A percentile compares a stretch with the other conserved stretches of the same genome.
Conservation (phyloP, 2,797 vertebrate species). For the Tokudaia muenninki region DNA sequence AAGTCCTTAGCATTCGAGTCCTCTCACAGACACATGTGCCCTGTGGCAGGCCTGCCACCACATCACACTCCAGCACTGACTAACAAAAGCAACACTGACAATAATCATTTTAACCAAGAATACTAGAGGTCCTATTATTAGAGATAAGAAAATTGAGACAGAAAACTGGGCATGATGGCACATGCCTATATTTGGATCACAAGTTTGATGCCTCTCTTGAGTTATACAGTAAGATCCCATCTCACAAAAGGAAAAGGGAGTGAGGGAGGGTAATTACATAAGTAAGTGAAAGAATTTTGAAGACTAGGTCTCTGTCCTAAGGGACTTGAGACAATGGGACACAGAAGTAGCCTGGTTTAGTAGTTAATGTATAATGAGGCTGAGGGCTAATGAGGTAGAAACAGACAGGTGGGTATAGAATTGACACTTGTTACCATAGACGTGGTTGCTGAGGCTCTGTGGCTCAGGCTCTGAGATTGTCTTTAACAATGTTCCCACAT, state of each 20-base stretch:
- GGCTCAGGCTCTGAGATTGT: background rate
- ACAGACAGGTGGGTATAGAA: background rate
- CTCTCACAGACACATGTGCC: too few relatives aligned
- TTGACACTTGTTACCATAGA: background rate
- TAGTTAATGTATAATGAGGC: background rate
- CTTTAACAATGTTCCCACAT: background rate
- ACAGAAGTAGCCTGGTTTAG: background rate
- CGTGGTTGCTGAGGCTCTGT: background rate
- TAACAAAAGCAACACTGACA: background rate
- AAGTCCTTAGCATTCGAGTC: background rate
- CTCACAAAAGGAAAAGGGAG: background rate
- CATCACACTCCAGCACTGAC: background rate
- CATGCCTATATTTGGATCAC: background rate
- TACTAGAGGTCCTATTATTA: slow-evolving; percentile 3
- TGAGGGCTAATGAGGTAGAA: background rate
- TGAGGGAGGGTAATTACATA: background rate
- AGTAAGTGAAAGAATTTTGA: background rate
- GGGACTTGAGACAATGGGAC: background rate
- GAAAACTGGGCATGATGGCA: background rate
- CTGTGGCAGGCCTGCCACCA: background rate
- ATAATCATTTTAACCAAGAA: background rate
- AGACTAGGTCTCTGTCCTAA: background rate
- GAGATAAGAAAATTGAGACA: background rate
- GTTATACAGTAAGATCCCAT: background rate
- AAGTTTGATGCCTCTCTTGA: background rate